phyloP scores from a whole-genome alignment of 2,888 invertebrate genomes.

The Xestia ashworthii region DNA sequence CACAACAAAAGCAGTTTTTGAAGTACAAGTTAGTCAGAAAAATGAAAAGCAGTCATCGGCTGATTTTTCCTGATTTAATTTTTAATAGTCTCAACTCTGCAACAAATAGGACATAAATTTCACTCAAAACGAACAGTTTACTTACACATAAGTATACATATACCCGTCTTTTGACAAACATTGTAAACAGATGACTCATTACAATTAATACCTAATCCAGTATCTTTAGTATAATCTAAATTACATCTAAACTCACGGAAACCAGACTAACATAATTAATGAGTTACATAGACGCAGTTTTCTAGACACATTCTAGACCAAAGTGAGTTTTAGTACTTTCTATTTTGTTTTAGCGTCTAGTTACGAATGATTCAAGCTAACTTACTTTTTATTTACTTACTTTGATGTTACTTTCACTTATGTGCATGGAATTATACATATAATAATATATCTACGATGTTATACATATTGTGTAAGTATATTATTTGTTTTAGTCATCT shows the following conservation, averaged over 20 bases:
- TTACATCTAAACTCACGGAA: slow-evolving; percentile 23
- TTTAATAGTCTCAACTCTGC: not conserved
- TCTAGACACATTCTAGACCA: slow-evolving; percentile 40
- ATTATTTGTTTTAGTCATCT: too few species aligned
- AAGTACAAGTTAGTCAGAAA: not conserved
- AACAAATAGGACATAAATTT: not conserved
- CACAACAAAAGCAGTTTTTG: too few species aligned
- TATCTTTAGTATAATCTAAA: not conserved
- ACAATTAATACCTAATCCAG: not conserved
- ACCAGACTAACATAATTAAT: slow-evolving; percentile 18
- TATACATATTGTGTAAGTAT: too few species aligned
- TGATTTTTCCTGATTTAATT: not conserved
- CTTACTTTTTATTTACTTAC: slow-evolving; percentile 15
- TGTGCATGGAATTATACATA: too few species aligned
- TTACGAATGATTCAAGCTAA: not conserved
- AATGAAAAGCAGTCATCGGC: not conserved
- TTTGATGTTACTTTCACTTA: slow-evolving; percentile 10
- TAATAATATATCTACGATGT: not conserved
- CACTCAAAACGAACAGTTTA: not conserved
- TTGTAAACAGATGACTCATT: slow-evolving; percentile 14
- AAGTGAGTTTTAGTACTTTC: slow-evolving; percentile 34
- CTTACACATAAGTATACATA: too few species aligned
- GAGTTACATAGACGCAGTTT: slow-evolving; percentile 13
- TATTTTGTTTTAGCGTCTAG: slow-evolving; percentile 28
- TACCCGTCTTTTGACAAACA: slow-evolving; percentile 1